Percentiles rank a stretch among this genome's conserved stretches.
Evolutionary conservation across 1,140 invertebrate genomes (phyloP).

Genomic region (Luehdorfia chinensis): DNA sequence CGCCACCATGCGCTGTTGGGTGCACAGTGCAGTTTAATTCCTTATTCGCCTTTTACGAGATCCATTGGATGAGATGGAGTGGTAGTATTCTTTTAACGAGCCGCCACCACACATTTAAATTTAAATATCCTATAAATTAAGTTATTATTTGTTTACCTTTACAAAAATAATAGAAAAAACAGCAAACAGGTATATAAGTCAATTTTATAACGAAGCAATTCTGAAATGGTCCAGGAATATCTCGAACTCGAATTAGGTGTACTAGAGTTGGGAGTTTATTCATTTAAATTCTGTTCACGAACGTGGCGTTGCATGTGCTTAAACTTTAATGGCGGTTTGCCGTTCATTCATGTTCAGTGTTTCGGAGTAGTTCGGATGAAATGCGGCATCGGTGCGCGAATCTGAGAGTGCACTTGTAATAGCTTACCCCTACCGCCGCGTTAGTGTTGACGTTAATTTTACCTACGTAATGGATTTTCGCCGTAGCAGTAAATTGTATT

Average conservation of each 20-base stretch:
- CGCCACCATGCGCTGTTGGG: too few relatives aligned
- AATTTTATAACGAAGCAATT: too few relatives aligned
- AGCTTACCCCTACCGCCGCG: constrained; percentile 4
- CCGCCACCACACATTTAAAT: too few relatives aligned
- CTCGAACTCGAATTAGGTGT: not conserved
- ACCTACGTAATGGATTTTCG: constrained; percentile 15
- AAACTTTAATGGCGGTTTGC: constrained; percentile 12
- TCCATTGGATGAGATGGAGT: too few relatives aligned
- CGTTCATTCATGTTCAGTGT: constrained; percentile 11
- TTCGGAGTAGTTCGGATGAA: constrained; percentile 11
- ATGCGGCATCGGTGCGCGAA: constrained; percentile 9
- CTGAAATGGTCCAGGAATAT: too few relatives aligned
- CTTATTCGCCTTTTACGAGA: too few relatives aligned
- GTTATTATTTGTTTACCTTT: too few relatives aligned
- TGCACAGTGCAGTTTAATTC: too few relatives aligned
- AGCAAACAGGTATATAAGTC: too few relatives aligned
- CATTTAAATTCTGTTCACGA: constrained; percentile 4
- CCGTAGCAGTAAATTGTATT: constrained; percentile 12
- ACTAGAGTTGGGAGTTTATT: constrained; percentile 5
- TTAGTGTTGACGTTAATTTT: constrained; percentile 17
- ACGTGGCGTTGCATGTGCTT: constrained; percentile 9
- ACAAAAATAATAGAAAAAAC: too few relatives aligned
- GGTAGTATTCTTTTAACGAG: too few relatives aligned
- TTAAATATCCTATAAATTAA: too few relatives aligned
- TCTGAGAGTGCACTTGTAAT: constrained; percentile 6